These are phyloP conservation scores for Takifugu bimaculatus DNA, from an alignment of 2,113 vertebrate genomes.

Conservation along the genomic window DNA sequence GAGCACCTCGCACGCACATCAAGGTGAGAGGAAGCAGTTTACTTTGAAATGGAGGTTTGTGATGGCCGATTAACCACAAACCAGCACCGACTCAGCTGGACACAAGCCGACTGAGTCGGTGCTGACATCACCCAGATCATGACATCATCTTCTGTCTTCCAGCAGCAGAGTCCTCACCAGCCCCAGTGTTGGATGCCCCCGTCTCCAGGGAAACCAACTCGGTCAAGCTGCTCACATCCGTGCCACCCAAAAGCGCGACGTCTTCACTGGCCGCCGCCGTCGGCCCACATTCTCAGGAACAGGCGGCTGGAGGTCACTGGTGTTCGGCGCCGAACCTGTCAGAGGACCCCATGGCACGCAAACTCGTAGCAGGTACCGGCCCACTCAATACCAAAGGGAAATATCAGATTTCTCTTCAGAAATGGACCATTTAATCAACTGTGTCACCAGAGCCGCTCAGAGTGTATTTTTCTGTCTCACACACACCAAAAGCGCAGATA, in stretches of 20 bases:
- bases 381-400: constrained; percentile 20
- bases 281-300: constrained; percentile 74
- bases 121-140: constrained; percentile 16
- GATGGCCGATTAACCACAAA: neutral
- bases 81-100: too few species aligned
- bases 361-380: constrained; percentile 67
- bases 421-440: too few species aligned
- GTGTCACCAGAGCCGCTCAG: too few species aligned
- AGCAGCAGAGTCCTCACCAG: constrained; percentile 26
- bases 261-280: constrained; percentile 30
- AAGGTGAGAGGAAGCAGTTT: constrained; percentile 36
- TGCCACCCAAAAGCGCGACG: constrained; percentile 34
- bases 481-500: constrained; percentile 1
- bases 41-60: neutral
- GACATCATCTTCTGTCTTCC: constrained; percentile 46
- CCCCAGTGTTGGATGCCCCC: constrained; percentile 51
- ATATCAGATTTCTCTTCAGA: constrained; percentile 24
- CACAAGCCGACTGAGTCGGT: neutral
- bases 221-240: constrained; percentile 60
- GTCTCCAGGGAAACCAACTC: constrained; percentile 63
- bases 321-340: constrained; percentile 63
- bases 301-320: constrained; percentile 67
- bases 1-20: constrained; percentile 35
- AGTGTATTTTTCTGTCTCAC: neutral
- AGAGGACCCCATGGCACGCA: constrained; percentile 46